A percentile compares a stretch with the other conserved stretches of the same genome.
These are phyloP conservation scores for Mirounga angustirostris DNA, from an alignment of 2,113 vertebrate species.

Conservation along the genomic window DNA sequence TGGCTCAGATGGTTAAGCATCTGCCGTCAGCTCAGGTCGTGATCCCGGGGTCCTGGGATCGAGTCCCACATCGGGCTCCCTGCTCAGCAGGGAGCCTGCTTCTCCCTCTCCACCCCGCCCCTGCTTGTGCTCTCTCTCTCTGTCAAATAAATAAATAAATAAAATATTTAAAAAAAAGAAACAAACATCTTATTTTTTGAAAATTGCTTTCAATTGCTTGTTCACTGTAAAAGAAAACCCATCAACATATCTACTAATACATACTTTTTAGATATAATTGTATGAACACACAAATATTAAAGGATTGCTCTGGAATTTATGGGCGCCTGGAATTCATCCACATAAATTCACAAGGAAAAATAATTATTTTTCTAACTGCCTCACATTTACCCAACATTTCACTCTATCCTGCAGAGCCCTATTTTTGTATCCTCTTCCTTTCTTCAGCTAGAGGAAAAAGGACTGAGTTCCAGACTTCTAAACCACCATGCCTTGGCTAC, in stretches of 20 bases:
- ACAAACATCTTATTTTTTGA: background rate
- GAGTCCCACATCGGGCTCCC: too few relatives aligned
- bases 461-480: background rate
- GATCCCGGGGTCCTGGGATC: too few relatives aligned
- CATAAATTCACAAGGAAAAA: background rate
- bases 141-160: too few relatives aligned
- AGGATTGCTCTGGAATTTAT: background rate
- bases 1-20: too few relatives aligned
- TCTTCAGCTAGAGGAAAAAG: background rate
- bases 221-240: background rate
- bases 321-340: background rate
- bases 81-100: too few relatives aligned
- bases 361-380: background rate
- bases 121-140: too few relatives aligned
- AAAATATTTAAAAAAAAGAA: background rate
- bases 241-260: background rate
- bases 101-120: too few relatives aligned
- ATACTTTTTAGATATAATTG: conserved; percentile 8
- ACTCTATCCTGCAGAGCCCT: background rate
- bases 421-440: background rate
- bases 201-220: background rate
- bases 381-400: background rate
- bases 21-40: too few relatives aligned
- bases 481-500: background rate
- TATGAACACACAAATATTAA: background rate